Conservation (phyloP, 2,797 vertebrate genomes). For the Gobionotothen gibberifrons region DNA sequence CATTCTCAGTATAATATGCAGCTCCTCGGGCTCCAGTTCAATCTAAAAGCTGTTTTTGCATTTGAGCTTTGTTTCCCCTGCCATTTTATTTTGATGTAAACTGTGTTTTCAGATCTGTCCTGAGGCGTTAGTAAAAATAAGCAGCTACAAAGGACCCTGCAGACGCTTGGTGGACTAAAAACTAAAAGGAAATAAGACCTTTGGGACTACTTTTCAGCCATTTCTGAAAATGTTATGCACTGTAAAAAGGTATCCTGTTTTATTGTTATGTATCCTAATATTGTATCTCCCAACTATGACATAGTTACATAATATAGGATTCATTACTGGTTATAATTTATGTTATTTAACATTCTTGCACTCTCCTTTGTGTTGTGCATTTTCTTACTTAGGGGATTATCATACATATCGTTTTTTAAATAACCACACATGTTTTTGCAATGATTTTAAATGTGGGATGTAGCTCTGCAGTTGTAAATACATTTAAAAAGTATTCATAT, state of each 20-base stretch:
- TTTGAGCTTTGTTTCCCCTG: neutral
- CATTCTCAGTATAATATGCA: constrained; percentile 1
- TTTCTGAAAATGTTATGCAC: neutral
- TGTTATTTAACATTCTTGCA: no score
- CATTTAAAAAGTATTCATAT: neutral
- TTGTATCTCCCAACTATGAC: neutral
- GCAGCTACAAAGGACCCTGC: neutral
- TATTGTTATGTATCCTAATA: neutral
- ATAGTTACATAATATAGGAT: no score
- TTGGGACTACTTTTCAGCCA: neutral
- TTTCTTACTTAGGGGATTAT: no score
- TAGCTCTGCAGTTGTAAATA: neutral
- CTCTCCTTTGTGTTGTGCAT: no score
- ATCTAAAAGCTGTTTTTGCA: neutral
- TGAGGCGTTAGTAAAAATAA: neutral
- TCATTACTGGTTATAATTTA: no score
- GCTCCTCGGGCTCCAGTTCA: neutral
- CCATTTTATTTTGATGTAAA: neutral
- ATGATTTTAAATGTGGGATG: neutral
- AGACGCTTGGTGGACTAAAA: neutral
- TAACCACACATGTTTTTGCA: neutral
- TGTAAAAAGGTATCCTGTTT: neutral
- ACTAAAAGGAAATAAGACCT: neutral
- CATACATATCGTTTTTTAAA: neutral
- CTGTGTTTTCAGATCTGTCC: neutral